Base-by-base conservation (phyloP, 2,888 invertebrate species). In the Pterostichus madidus region DNA sequence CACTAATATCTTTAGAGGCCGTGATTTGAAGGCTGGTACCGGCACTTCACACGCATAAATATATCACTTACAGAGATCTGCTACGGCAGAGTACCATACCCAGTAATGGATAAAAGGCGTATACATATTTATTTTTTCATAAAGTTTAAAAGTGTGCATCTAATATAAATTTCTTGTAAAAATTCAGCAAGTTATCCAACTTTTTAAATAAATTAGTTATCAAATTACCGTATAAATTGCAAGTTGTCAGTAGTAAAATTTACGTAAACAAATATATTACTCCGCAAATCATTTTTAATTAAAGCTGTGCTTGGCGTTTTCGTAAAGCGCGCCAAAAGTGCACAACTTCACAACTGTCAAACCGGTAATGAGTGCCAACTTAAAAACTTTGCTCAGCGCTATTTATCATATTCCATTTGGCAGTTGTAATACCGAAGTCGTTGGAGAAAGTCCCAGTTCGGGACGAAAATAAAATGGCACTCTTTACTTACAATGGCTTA, bases 401-500 rank as follows among this genome's bases (percentile, higher is more conserved):
- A 64, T 64, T 64, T 64, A 64, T 64, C 64, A 64, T 64, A 64
- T 59, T 59, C 35, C 64, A 13, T 64, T 64, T 64, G 35, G 39
- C 64, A 64, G 35, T 35, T 35, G 59, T 6, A 64, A 64, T 64
- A 64, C 64, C 64, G 31, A 1, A 13, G n/a, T 32, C 31, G 64
- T 32, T 13, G 64, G 5, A 35, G 35, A 64, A 59, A 59, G 59
- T 31, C 59, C 59, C 31, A 31, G 49, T 59, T 59, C 8, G 13
- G 32, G 39, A 39, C 39, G 7, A 64, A 64, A 64, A 71, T 71
- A 71, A 71, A 71, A 71, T 71, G 44, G 44, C 44, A 39, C 44
- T 71, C 68, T 71, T 71, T 71, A 71, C 68, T 71, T 71, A 71
- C 39, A 71, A 71, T 44, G 44, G 68, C 68, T 71, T 71, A 71